Conservation (phyloP, 1,140 invertebrate genomes). For the Carposina sasakii region DNA sequence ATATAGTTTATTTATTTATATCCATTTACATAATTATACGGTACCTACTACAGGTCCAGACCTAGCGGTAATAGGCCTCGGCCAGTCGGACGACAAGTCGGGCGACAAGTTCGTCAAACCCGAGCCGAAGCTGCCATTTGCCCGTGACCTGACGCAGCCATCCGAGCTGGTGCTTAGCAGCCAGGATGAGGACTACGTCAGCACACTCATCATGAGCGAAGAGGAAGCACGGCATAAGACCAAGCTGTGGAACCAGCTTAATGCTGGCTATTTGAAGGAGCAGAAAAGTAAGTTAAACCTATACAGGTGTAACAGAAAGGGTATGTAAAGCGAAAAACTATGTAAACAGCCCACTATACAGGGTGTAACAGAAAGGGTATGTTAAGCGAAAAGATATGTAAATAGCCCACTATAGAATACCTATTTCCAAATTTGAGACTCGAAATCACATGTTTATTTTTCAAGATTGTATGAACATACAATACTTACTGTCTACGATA, state of each 20-base stretch:
- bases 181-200: constrained; percentile 94
- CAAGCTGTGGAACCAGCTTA: constrained; percentile 87
- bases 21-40: too few relatives aligned
- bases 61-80: constrained; percentile 51
- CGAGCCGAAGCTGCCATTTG: constrained; percentile 38
- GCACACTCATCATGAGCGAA: constrained; percentile 88
- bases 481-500: too few relatives aligned
- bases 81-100: constrained; percentile 40
- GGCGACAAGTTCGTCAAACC: constrained; percentile 47
- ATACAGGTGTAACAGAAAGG: too few relatives aligned
- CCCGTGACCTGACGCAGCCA: constrained; percentile 41
- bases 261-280: constrained; percentile 87
- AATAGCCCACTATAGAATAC: too few relatives aligned
- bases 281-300: constrained; percentile 85
- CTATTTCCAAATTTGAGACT: too few relatives aligned
- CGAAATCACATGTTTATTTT: too few relatives aligned
- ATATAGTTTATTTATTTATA: too few relatives aligned
- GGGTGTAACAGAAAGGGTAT: too few relatives aligned
- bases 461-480: too few relatives aligned
- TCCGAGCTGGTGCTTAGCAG: constrained; percentile 88
- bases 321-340: too few relatives aligned
- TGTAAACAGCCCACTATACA: too few relatives aligned
- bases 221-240: constrained; percentile 86
- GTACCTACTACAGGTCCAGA: constrained; percentile 51
- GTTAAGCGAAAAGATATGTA: too few relatives aligned